phyloP scores from a whole-genome alignment of 2,797 vertebrate genomes.

The Sebastes minor region DNA sequence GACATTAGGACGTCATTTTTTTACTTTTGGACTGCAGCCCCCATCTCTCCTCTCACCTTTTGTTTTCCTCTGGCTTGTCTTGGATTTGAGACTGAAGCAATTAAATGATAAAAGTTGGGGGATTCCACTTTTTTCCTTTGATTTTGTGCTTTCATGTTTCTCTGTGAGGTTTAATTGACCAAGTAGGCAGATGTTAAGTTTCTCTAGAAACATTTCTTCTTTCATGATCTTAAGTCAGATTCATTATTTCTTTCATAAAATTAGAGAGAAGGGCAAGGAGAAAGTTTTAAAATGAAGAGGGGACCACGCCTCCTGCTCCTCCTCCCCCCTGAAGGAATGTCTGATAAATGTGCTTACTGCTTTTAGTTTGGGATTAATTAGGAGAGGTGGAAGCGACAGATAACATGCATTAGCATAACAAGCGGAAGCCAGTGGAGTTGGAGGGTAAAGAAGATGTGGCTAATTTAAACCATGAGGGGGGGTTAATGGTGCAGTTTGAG shows the following conservation, averaged over 20 bases:
- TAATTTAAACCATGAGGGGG: conserved; percentile 75
- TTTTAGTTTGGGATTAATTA: conserved; percentile 69
- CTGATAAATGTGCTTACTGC: conserved; percentile 60
- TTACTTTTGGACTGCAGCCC: background rate
- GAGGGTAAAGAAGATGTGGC: conserved; percentile 43
- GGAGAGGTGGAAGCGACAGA: conserved; percentile 39
- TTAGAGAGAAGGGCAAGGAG: conserved; percentile 28
- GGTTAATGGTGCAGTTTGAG: conserved; percentile 70
- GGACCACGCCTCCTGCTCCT: background rate
- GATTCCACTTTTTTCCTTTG: conserved; percentile 19
- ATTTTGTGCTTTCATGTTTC: conserved; percentile 53
- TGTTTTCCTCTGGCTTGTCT: conserved; percentile 29
- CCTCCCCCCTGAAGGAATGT: conserved; percentile 58
- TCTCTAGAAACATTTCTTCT: conserved; percentile 4
- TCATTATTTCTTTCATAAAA: conserved; percentile 23
- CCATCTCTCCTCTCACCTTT: conserved; percentile 15
- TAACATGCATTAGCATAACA: conserved; percentile 69
- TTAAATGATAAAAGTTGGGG: conserved; percentile 50
- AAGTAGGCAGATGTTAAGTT: conserved; percentile 4
- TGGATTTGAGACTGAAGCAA: conserved; percentile 46
- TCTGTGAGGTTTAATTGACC: conserved; percentile 22
- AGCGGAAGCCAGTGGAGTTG: conserved; percentile 58
- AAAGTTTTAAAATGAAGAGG: conserved; percentile 8
- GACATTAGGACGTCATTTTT: too few species aligned
- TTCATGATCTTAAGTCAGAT: conserved; percentile 25